Base-by-base conservation (phyloP, 2,797 vertebrate genomes). In the Acrossocheilus fasciatus region DNA sequence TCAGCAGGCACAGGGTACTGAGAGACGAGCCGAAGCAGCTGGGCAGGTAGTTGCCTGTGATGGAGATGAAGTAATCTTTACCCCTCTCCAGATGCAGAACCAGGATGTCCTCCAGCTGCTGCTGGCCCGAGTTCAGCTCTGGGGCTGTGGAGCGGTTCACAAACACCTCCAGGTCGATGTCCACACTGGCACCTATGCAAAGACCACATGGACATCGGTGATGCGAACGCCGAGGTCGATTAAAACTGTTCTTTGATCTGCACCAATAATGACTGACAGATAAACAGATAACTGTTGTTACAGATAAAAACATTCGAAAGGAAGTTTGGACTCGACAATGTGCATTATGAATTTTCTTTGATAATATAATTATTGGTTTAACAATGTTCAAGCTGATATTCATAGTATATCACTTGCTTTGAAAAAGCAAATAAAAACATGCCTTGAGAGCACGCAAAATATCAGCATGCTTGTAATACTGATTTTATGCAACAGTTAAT, bases 11-110 rank as follows among this genome's bases (percentile, higher is more conserved):
- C 87, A 99, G 86, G 0, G 95, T 95, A 11, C 94, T 94, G 84
- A 99, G 93, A 68, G 97, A 96, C 41, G 96, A 96, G 83, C 98
- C 98, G 0, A 97, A 99, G 93, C 98, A 99, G 93, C 98, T 99
- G 86, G 97, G 96, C 93, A 98, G 91, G 93, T 99, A 99, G 93
- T 97, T 97, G 84, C 98, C 98, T 0, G 94, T 95, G 91, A 99
- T 89, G 0, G 98, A 96, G n/a, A 99, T 93, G 92, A 99, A 99
- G 92, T 99, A 99, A 94, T 99, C 98, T 91, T 99, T 99, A 50
- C 98, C 98, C 52, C 96, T 94, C 23, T 95, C 92, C 76, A 99
- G 95, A 89, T 98, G 98, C 52, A 99, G 96, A 88, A 99, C 96
- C 90, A 99, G 93, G 90, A 99, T 99, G 89, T 99, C 98, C 94